phyloP scores from a whole-genome alignment of 2,888 invertebrate genomes.

The Brenthis ino region DNA sequence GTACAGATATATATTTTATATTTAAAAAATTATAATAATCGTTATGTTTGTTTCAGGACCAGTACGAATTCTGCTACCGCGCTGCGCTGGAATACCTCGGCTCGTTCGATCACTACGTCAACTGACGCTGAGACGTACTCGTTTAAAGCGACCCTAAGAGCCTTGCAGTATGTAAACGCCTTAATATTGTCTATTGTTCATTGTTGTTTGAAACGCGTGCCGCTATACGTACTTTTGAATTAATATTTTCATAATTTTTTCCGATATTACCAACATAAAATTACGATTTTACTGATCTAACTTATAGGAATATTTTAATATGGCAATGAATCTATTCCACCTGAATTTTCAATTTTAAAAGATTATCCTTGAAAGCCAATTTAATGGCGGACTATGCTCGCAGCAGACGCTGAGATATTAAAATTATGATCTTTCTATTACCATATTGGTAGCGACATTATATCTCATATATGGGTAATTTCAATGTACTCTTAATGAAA shows the following conservation, averaged over 20 bases:
- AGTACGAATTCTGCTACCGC: conserved; percentile 99
- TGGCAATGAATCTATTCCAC: conserved; percentile 14
- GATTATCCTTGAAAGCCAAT: conserved; percentile 23
- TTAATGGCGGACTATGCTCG: conserved; percentile 24
- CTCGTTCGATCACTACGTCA: conserved; percentile 97
- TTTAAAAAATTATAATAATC: conserved; percentile 1
- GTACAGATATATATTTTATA: neutral
- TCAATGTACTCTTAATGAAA: neutral
- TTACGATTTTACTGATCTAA: neutral
- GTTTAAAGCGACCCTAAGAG: conserved; percentile 55
- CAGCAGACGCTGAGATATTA: conserved; percentile 23
- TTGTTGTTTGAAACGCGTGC: conserved; percentile 11
- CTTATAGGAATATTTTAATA: conserved; percentile 1
- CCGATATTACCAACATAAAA: neutral
- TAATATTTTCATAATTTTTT: neutral
- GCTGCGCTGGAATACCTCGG: conserved; percentile 99
- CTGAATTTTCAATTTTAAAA: conserved; percentile 24
- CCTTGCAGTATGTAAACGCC: conserved; percentile 35
- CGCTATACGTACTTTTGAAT: neutral
- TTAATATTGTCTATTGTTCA: conserved; percentile 25
- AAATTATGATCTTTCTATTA: conserved; percentile 29
- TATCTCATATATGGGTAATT: neutral
- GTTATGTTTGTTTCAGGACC: conserved; percentile 86
- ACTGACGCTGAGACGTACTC: conserved; percentile 85
- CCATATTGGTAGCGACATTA: conserved; percentile 21